Conservation (phyloP, 2,888 invertebrate species). For the Nomada goodeniana region DNA sequence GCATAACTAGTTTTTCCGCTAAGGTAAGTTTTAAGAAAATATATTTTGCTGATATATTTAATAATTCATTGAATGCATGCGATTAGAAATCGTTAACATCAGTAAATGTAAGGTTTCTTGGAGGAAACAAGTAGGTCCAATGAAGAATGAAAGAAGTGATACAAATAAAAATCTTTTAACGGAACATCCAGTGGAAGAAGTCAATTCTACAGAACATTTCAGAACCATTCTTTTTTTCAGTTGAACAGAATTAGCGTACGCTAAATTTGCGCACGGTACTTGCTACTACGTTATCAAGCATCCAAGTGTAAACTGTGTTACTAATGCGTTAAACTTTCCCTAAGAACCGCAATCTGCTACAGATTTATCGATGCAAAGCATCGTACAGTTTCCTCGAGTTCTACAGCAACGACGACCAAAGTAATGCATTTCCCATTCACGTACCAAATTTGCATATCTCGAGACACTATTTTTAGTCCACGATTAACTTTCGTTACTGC, state of each 20-base stretch:
- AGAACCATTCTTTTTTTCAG: neutral
- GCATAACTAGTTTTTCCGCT: no score
- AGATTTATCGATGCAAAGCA: slow-evolving; percentile 29
- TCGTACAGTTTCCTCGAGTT: slow-evolving; percentile 39
- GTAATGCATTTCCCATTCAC: neutral
- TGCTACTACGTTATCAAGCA: slow-evolving; percentile 28
- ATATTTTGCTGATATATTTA: slow-evolving; percentile 25
- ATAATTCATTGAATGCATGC: neutral
- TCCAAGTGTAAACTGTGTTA: slow-evolving; percentile 25
- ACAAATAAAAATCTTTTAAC: neutral
- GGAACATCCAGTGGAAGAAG: neutral
- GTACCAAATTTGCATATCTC: neutral
- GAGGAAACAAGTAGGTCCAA: neutral
- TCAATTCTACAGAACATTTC: neutral
- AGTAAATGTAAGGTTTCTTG: no score
- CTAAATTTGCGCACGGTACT: slow-evolving; percentile 27
- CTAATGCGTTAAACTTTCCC: slow-evolving; percentile 45
- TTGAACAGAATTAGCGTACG: neutral
- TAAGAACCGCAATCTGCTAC: slow-evolving; percentile 50
- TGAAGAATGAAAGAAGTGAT: neutral
- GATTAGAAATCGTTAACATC: neutral
- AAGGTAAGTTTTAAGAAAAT: no score
- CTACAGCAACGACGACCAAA: slow-evolving; percentile 14
- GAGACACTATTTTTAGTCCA: no score
- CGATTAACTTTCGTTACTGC: neutral